These are phyloP conservation scores for Exocentrus adspersus DNA, from an alignment of 2,888 invertebrate genomes.

Conservation along the genomic window DNA sequence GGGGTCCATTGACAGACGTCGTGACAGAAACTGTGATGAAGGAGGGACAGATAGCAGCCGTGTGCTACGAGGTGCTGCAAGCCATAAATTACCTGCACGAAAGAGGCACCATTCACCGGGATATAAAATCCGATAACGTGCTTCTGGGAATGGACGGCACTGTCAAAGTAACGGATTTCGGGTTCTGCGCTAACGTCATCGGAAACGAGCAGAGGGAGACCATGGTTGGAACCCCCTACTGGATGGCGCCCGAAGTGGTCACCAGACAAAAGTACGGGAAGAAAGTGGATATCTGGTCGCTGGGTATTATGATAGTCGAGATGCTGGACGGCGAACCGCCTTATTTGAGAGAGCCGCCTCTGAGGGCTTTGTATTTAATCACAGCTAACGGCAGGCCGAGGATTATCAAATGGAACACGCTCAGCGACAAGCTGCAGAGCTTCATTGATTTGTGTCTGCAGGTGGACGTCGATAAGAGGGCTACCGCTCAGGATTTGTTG, in stretches of 20 bases:
- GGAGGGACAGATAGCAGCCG: conserved; percentile 95
- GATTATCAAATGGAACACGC: conserved; percentile 82
- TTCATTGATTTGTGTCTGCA: conserved; percentile 90
- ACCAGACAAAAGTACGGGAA: conserved; percentile 94
- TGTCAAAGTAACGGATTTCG: conserved; percentile 95
- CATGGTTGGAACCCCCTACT: conserved; percentile 98
- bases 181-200: conserved; percentile 96
- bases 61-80: conserved; percentile 86
- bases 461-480: conserved; percentile 82
- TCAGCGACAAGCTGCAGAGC: conserved; percentile 81
- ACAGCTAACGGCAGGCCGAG: conserved; percentile 95
- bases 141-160: conserved; percentile 91
- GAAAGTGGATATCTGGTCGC: conserved; percentile 87
- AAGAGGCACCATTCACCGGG: conserved; percentile 91
- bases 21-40: conserved; percentile 98
- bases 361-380: conserved; percentile 92
- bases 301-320: conserved; percentile 98
- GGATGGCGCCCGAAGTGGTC: conserved; percentile 98
- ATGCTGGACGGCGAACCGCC: conserved; percentile 98
- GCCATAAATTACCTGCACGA: conserved; percentile 91
- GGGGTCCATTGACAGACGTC: conserved; percentile 96
- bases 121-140: conserved; percentile 98
- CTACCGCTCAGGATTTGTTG: conserved; percentile 81
- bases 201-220: conserved; percentile 92
- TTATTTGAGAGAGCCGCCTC: conserved; percentile 93